Conservation (phyloP, 2,113 vertebrate genomes). For the Odocoileus hemionus region DNA sequence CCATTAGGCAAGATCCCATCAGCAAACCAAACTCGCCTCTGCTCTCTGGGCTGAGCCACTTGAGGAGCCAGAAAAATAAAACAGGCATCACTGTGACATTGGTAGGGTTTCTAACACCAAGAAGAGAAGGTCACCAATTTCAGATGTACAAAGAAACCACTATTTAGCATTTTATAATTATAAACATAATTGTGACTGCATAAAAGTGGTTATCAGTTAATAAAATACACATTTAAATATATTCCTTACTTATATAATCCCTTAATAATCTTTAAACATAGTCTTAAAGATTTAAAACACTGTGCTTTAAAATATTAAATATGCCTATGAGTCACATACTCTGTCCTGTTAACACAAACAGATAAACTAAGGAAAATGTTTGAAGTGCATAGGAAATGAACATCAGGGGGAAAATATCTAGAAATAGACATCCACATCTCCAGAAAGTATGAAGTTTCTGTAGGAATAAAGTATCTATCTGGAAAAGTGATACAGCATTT, state of each 20-base stretch:
- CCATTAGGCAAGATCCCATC: conserved; percentile 97
- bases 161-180: conserved; percentile 32
- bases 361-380: conserved; percentile 41
- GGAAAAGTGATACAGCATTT: conserved; percentile 36
- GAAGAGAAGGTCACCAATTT: conserved; percentile 57
- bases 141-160: conserved; percentile 47
- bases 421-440: background rate
- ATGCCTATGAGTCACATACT: background rate
- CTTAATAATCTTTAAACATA: background rate
- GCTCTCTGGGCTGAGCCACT: conserved; percentile 90
- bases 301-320: conserved; percentile 27
- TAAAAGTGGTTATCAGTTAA: conserved; percentile 22
- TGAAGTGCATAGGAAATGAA: conserved; percentile 40
- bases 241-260: background rate
- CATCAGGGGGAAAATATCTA: background rate
- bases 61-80: conserved; percentile 64
- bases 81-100: conserved; percentile 62
- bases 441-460: conserved; percentile 42
- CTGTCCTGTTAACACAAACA: background rate
- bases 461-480: conserved; percentile 50
- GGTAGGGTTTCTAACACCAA: conserved; percentile 15
- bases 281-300: conserved; percentile 27
- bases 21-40: conserved; percentile 97
- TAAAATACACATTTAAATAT: conserved; percentile 39
- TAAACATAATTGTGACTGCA: conserved; percentile 37